Evolutionary conservation across 2,888 invertebrate genomes (phyloP).

Genomic region (Orthosia gothica): DNA sequence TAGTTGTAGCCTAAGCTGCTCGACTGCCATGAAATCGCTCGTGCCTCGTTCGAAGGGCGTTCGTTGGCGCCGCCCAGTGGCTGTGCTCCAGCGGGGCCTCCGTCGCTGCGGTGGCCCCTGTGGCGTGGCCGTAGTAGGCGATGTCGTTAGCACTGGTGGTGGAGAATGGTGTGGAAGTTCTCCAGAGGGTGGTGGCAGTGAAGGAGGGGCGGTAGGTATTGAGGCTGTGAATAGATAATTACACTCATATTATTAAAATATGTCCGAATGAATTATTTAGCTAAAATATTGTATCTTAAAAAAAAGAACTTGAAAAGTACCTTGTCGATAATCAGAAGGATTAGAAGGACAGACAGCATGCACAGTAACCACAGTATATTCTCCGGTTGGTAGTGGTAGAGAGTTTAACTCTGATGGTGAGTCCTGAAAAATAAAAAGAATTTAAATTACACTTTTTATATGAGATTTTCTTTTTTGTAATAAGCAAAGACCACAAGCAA

Average conservation of each 20-base stretch:
- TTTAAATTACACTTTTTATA: neutral
- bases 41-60: constrained; percentile 4
- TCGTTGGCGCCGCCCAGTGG: no score
- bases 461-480: no score
- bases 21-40: neutral
- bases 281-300: neutral
- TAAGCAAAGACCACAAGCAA: no score
- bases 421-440: constrained; percentile 3
- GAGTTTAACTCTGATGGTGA: neutral
- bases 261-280: neutral
- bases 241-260: neutral
- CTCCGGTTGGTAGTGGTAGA: neutral
- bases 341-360: neutral
- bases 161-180: neutral
- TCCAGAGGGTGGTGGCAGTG: neutral
- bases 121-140: neutral
- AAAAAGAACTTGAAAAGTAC: neutral
- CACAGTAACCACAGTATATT: neutral
- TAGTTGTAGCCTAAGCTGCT: neutral
- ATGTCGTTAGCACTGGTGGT: neutral
- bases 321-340: no score
- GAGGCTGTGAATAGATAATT: neutral
- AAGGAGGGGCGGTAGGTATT: neutral
- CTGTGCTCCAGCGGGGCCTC: no score
- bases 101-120: neutral